A percentile compares a stretch with the other conserved stretches of the same genome.
Conservation (phyloP, 2,888 invertebrate species). For the Gibbula magus region DNA sequence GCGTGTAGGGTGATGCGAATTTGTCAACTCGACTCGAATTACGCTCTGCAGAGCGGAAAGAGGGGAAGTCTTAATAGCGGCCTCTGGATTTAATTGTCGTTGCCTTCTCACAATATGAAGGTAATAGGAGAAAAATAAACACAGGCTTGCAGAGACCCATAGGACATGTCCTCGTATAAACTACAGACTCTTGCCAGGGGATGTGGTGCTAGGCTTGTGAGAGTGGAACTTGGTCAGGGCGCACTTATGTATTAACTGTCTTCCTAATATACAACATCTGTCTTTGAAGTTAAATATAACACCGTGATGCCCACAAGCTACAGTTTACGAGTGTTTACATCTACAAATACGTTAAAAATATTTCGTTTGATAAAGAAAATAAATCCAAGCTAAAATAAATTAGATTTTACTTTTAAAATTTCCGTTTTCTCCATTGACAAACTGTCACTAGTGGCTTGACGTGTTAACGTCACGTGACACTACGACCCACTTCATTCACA, state of each 20-base stretch:
- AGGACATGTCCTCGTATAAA: slow-evolving; percentile 18
- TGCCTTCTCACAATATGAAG: slow-evolving; percentile 28
- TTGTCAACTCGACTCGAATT: slow-evolving; percentile 27
- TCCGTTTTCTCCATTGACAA: slow-evolving; percentile 5
- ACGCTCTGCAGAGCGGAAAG: slow-evolving; percentile 6
- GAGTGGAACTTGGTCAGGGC: background rate
- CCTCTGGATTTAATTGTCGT: slow-evolving; percentile 29
- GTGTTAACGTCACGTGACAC: background rate
- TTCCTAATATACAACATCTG: too few relatives aligned
- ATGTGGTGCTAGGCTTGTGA: slow-evolving; percentile 14
- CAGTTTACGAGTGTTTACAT: too few relatives aligned
- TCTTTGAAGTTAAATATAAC: too few relatives aligned
- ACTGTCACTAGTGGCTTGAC: background rate
- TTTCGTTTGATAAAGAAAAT: too few relatives aligned
- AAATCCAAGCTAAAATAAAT: too few relatives aligned
- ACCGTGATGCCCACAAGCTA: too few relatives aligned
- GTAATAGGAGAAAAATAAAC: slow-evolving; percentile 33
- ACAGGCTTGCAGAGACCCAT: background rate
- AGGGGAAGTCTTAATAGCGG: slow-evolving; percentile 22
- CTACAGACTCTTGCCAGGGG: background rate
- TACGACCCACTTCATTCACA: slow-evolving; percentile 17
- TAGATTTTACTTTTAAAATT: too few relatives aligned
- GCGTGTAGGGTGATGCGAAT: background rate
- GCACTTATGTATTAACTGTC: background rate
- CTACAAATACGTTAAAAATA: too few relatives aligned